These are phyloP conservation scores for Brienomyrus longianalis DNA, from an alignment of 2,113 vertebrate species.

Conservation along the genomic window DNA sequence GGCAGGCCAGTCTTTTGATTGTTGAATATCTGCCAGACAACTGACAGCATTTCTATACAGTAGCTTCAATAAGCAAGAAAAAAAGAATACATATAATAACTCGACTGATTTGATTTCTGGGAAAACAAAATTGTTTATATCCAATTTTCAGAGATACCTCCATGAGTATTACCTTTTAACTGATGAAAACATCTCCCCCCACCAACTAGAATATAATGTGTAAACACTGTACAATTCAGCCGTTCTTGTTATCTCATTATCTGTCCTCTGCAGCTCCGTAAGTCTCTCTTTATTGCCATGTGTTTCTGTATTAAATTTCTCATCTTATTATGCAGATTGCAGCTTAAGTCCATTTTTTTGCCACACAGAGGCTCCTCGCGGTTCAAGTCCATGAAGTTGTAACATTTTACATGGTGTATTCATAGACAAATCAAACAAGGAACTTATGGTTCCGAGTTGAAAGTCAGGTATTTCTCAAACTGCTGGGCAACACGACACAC, in stretches of 20 bases:
- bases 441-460: not conserved
- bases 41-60: slow-evolving; percentile 8
- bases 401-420: slow-evolving; percentile 5
- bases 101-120: slow-evolving; percentile 2
- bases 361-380: not conserved
- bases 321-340: slow-evolving; percentile 21
- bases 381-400: not conserved
- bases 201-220: not conserved
- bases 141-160: not conserved
- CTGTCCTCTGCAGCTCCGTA: not conserved
- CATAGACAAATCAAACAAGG: slow-evolving; percentile 4
- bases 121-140: slow-evolving; percentile 1
- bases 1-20: not conserved
- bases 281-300: slow-evolving; percentile 14
- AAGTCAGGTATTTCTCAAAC: not conserved
- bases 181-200: not conserved
- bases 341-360: slow-evolving; percentile 4
- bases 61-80: not conserved
- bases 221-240: not conserved
- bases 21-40: slow-evolving; percentile 10
- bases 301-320: slow-evolving; percentile 13
- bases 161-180: not conserved
- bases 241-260: not conserved
- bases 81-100: not conserved
- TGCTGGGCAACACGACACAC: not conserved